A percentile compares a stretch with the other conserved stretches of the same genome.
Conservation (phyloP, 2,113 vertebrate genomes). For the Syngnathus typhle region DNA sequence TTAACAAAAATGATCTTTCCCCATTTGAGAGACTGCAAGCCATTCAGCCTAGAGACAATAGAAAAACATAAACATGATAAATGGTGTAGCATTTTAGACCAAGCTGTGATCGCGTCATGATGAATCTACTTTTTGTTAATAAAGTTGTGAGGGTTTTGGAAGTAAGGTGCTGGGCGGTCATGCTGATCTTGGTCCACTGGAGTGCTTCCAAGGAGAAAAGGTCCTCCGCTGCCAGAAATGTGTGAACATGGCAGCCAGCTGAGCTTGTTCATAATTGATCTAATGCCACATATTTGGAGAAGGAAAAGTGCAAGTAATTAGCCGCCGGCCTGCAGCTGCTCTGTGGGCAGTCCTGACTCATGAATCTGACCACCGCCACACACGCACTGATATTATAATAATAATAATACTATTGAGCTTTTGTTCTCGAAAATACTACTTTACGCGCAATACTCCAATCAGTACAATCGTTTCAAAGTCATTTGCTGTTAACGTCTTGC, state of each 20-base stretch:
- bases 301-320: slow-evolving; percentile 1
- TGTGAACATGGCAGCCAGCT: slow-evolving; percentile 11
- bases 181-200: background rate
- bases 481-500: no score
- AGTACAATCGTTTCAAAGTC: background rate
- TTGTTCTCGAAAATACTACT: background rate
- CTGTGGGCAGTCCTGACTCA: slow-evolving; percentile 3
- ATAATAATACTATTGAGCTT: background rate
- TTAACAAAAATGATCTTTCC: slow-evolving; percentile 17
- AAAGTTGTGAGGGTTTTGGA: slow-evolving; percentile 13
- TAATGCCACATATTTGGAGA: background rate
- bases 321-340: slow-evolving; percentile 7
- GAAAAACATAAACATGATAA: no score
- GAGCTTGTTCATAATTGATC: slow-evolving; percentile 21
- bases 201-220: background rate
- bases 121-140: no score
- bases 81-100: no score
- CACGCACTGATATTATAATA: slow-evolving; percentile 22
- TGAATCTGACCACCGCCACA: slow-evolving; percentile 14
- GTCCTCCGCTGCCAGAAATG: slow-evolving; percentile 12
- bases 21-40: background rate
- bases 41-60: background rate
- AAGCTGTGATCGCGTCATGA: background rate
- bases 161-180: slow-evolving; percentile 2
- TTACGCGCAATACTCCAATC: background rate